These are phyloP conservation scores for Vanessa cardui DNA, from an alignment of 2,888 invertebrate species.

Conservation along the genomic window DNA sequence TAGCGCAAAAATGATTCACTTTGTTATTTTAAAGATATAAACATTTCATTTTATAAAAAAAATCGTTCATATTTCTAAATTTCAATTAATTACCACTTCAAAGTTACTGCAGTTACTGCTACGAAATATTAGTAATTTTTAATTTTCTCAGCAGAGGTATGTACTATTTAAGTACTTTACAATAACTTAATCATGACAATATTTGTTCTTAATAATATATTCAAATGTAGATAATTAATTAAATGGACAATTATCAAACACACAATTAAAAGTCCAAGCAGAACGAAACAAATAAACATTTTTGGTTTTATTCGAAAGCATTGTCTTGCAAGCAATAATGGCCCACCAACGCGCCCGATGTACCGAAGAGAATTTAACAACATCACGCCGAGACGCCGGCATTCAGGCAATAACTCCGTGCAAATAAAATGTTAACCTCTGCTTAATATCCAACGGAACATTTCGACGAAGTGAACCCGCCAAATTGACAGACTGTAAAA, in stretches of 20 bases:
- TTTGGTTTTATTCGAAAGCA: slow-evolving; percentile 69
- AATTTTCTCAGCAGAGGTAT: not conserved
- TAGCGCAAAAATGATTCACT: slow-evolving; percentile 30
- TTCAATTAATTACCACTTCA: not conserved
- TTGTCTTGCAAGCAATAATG: slow-evolving; percentile 72
- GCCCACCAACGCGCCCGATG: slow-evolving; percentile 59
- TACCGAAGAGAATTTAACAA: slow-evolving; percentile 64
- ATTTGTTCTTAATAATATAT: not conserved
- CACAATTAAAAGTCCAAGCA: slow-evolving; percentile 24
- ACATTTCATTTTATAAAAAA: slow-evolving; percentile 20
- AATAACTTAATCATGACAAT: too few species aligned
- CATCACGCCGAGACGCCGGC: slow-evolving; percentile 60
- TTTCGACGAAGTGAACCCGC: slow-evolving; percentile 63
- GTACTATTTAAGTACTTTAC: too few species aligned
- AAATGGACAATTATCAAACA: not conserved
- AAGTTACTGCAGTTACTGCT: not conserved
- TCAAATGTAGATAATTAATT: not conserved
- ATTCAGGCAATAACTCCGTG: slow-evolving; percentile 66
- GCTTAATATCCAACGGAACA: slow-evolving; percentile 75
- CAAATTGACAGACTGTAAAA: slow-evolving; percentile 82
- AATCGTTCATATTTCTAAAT: not conserved
- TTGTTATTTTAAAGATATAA: slow-evolving; percentile 30
- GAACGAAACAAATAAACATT: slow-evolving; percentile 64
- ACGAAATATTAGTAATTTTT: not conserved
- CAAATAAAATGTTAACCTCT: slow-evolving; percentile 82